Percentiles rank a stretch among this genome's conserved stretches.
These are phyloP conservation scores for Craseonycteris thonglongyai DNA, from an alignment of 2,113 vertebrate species.

Conservation along the genomic window DNA sequence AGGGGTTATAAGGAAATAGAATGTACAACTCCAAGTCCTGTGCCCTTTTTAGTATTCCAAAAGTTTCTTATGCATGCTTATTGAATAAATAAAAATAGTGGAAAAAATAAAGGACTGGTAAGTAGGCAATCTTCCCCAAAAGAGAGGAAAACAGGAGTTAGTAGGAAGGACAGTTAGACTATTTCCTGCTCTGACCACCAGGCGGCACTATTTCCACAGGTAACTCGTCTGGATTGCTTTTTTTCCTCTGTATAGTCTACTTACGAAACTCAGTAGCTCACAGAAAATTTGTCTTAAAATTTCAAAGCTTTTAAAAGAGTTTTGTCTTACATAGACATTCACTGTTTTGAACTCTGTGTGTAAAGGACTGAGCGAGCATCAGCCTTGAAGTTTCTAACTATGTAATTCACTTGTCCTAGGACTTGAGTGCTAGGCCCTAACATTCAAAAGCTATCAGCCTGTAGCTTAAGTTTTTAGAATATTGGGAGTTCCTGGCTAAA, in stretches of 20 bases:
- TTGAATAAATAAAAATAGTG: neutral
- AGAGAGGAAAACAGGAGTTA: neutral
- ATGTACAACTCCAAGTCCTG: neutral
- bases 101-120: neutral
- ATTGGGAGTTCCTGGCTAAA: neutral
- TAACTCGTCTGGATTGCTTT: neutral
- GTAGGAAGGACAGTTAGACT: neutral
- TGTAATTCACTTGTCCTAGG: neutral
- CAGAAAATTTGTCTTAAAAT: neutral
- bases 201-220: slow-evolving; percentile 1
- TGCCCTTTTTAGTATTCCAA: neutral
- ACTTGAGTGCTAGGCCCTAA: neutral
- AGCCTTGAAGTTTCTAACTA: neutral
- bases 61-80: neutral
- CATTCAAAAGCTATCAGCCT: neutral
- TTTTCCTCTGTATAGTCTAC: neutral
- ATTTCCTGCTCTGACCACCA: neutral
- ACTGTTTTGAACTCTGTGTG: neutral
- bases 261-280: neutral
- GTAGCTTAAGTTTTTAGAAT: neutral
- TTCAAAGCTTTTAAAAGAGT: neutral
- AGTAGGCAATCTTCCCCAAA: neutral
- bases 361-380: neutral
- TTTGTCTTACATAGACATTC: neutral
- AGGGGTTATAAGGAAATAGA: neutral